Base-by-base conservation (phyloP, 2,888 invertebrate genomes). In the Iselma pallidipennis region DNA sequence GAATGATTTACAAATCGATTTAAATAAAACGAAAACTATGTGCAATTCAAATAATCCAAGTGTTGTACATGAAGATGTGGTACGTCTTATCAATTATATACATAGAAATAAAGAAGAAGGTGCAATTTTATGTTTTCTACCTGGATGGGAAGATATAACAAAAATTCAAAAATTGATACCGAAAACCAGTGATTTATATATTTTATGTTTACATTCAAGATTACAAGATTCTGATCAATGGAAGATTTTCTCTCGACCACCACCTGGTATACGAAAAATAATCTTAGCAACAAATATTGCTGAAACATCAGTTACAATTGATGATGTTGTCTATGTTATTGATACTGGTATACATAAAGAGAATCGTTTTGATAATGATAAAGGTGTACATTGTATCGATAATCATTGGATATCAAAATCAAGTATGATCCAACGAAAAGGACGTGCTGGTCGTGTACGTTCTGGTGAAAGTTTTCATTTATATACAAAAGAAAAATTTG, bases 101-200 rank as follows among this genome's bases (percentile, higher is more conserved):
- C 84, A 88, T 53, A 76, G 73, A 9, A 82, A 76, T 0, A 85
- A 87, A 71, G 81, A 84, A 0, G 85, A 86, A 49, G 91, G 91
- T 0, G 89, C 89, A 0, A 89, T 92, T 70, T 81, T 92, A 51
- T 89, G 88, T 45, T 92, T 92, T 69, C 83, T 92, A 6, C 91
- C 92, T 14, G 91, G 91, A 12, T 91, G 92, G 91, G 81, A 85
- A 2, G 90, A 91, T 62, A 91, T 92, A 42, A 82, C 81, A 23
- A 79, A 80, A 50, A 80, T 89, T 0, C 82, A 83, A 52, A 80
- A 79, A 14, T 51, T 84, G n/a, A 64, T 77, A 53, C 71, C 69
- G 6, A 6, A 37, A 49, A 57, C 50, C 23, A 49, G 21, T 5
- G 74, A 75, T 67, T 55, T 74, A 61, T 60, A 57, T 4, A 71